Base-by-base conservation (phyloP, 2,888 invertebrate species). In the Exocentrus adspersus region DNA sequence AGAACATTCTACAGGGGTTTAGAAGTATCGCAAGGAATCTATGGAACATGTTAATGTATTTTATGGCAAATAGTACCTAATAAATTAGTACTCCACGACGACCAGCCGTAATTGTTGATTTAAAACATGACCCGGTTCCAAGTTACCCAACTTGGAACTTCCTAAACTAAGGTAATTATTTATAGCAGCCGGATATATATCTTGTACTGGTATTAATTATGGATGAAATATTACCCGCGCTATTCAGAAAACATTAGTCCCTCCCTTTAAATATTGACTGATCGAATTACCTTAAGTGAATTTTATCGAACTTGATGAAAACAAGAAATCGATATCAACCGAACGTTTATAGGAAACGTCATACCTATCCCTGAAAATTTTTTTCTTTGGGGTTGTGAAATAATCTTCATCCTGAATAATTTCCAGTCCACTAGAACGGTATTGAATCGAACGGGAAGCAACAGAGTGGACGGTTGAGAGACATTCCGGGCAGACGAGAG, bases 401-500 rank as follows among this genome's bases (percentile, higher is more conserved):
- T n/a, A n/a, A n/a, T n/a, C n/a, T n/a, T n/a, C n/a, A n/a, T n/a
- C n/a, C 28, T 16, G 28, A 48, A 48, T 48, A 28, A 48, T 28
- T 48, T 48, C 17, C 14, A 9, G 20, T 10, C 7, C 9, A 16
- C 14, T 28, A 14, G 2, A 30, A 17, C 24, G 20, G 28, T 28
- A 48, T 28, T 42, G 24, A 53, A 53, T 12, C 19, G 21, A 42
- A 53, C 20, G 52, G 12, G 6, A 52, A 37, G 14, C 52, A 37
- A 52, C 52, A 52, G n/a, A n/a, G 7, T 7, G 20, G 48, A 41
- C 21, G 21, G 20, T 42, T 41, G 37, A 53, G 21, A 14, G 41
- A 53, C 21, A 37, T 21, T 53, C 12, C 9, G 41, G 41, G 37
- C 41, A 41, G 42, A 53, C 53, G 21, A 21, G 37, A 53, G 53